phyloP scores from a whole-genome alignment of 1,140 invertebrate genomes.

The Drosophila willistoni region DNA sequence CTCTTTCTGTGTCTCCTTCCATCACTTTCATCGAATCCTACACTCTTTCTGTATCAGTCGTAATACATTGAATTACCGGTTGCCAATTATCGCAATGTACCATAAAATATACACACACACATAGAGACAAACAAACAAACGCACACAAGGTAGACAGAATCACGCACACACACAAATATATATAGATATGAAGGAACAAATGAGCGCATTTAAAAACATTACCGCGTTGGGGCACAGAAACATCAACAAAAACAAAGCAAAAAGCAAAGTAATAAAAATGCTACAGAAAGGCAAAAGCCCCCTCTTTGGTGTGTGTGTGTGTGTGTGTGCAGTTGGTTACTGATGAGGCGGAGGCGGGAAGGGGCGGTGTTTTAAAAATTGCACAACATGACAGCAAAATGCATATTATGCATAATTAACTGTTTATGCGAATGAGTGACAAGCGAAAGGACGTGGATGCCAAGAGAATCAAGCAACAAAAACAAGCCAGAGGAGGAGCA shows the following conservation, averaged over 20 bases:
- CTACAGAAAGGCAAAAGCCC: not conserved
- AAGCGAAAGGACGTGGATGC: conserved; percentile 69
- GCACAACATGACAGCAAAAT: conserved; percentile 79
- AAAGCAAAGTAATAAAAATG: conserved; percentile 56
- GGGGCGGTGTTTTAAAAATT: conserved; percentile 57
- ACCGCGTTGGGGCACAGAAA: conserved; percentile 47
- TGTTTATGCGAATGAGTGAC: conserved; percentile 82
- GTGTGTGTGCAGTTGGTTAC: too few relatives aligned
- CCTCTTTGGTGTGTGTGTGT: not conserved
- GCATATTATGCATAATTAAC: conserved; percentile 82
- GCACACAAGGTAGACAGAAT: not conserved
- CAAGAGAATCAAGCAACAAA: conserved; percentile 27
- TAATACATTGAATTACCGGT: conserved; percentile 66
- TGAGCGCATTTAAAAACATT: conserved; percentile 76
- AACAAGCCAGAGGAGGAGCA: not conserved
- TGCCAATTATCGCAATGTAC: conserved; percentile 63
- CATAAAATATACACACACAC: conserved; percentile 28
- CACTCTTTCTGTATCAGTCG: not conserved
- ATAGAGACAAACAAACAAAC: conserved; percentile 4
- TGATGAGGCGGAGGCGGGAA: not conserved
- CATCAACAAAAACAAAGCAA: conserved; percentile 23
- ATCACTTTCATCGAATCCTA: not conserved
- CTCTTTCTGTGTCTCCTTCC: not conserved
- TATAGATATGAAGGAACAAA: conserved; percentile 35
- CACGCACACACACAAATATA: conserved; percentile 28